Percentiles rank a stretch among this genome's conserved stretches.
Conservation (phyloP, 2,888 invertebrate species). For the Limnephilus marmoratus region DNA sequence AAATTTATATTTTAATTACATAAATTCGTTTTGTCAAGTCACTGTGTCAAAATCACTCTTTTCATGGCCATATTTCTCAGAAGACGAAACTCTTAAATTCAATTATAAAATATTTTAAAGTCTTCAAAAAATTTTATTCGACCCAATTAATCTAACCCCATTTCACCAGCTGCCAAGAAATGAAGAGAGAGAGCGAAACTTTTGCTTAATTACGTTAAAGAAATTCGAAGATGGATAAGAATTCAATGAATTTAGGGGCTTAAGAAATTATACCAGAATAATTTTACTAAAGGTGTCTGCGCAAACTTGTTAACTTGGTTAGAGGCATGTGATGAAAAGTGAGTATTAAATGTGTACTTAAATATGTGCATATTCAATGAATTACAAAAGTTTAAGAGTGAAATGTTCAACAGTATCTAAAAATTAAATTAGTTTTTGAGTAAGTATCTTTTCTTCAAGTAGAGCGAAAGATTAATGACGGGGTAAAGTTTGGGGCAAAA, state of each 20-base stretch:
- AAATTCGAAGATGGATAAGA: background rate
- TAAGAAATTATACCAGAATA: background rate
- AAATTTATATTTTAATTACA: background rate
- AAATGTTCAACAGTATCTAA: background rate
- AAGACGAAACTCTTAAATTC: background rate
- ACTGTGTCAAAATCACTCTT: background rate
- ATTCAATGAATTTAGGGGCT: background rate
- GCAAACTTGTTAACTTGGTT: background rate
- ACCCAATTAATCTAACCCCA: slow-evolving; percentile 15
- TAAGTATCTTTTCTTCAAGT: background rate
- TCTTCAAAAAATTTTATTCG: background rate
- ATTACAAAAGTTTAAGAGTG: background rate
- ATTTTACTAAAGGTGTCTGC: background rate
- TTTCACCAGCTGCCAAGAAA: slow-evolving; percentile 10
- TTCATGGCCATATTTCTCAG: background rate
- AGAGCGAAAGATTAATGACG: slow-evolving; percentile 13
- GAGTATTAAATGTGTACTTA: background rate
- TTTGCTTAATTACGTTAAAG: slow-evolving; percentile 21
- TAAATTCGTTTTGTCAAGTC: background rate
- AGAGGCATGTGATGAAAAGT: background rate
- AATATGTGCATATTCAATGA: background rate
- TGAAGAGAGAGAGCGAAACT: background rate
- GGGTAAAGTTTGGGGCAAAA: slow-evolving; percentile 21
- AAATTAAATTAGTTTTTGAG: background rate
- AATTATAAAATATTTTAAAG: background rate